Percentiles rank a stretch among this genome's conserved stretches.
Conservation (phyloP, 2,888 invertebrate species). For the Lampropteryx suffumata region DNA sequence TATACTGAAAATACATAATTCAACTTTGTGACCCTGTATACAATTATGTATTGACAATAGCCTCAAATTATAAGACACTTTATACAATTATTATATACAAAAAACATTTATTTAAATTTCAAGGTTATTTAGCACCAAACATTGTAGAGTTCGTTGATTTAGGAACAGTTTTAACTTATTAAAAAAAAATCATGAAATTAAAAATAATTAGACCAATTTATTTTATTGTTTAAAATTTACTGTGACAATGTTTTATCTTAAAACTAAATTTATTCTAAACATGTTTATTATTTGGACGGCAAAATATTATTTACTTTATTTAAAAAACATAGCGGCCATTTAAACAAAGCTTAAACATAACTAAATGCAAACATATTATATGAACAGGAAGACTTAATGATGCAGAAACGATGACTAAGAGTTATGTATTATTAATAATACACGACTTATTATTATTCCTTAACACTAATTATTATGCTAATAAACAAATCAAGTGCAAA, state of each 20-base stretch:
- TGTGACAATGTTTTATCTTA: constrained; percentile 11
- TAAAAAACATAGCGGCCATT: constrained; percentile 40
- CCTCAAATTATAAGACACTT: constrained; percentile 61
- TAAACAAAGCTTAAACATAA: constrained; percentile 60
- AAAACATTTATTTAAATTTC: constrained; percentile 43
- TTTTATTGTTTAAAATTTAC: no score
- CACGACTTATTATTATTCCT: constrained; percentile 33
- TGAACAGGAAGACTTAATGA: constrained; percentile 72
- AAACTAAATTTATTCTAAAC: constrained; percentile 35
- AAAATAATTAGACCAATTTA: no score
- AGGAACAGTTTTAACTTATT: constrained; percentile 16
- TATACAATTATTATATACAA: constrained; percentile 62
- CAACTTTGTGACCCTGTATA: constrained; percentile 74
- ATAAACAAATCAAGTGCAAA: constrained; percentile 22
- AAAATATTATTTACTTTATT: constrained; percentile 61
- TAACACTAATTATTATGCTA: constrained; percentile 23
- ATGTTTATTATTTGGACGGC: constrained; percentile 68
- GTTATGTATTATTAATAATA: constrained; percentile 37
- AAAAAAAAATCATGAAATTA: neutral
- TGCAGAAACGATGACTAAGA: constrained; percentile 59
- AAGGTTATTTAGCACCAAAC: constrained; percentile 71
- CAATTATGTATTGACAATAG: constrained; percentile 55
- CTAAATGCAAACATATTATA: constrained; percentile 74
- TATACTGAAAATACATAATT: constrained; percentile 60
- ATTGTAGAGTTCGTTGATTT: constrained; percentile 39